Base-by-base conservation (phyloP, 2,797 vertebrate species). In the Dendrocincla tyrannina region DNA sequence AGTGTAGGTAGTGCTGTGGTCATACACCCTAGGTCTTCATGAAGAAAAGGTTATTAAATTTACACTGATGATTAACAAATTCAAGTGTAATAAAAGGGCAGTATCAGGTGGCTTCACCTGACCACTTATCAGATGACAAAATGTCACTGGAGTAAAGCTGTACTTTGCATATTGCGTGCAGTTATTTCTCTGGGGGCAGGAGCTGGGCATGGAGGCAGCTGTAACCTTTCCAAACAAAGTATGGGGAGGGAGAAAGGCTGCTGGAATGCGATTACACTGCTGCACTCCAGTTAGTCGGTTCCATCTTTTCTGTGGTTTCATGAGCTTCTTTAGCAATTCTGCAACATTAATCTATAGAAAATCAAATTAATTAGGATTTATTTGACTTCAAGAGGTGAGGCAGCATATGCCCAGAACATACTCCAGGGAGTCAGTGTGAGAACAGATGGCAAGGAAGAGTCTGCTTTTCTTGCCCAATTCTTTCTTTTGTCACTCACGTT, bases 401-500 rank as follows among this genome's bases (percentile, higher is more conserved):
- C 80, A 83, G 62, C 46, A 62, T 89, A 72, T 75, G 46, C 30
- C 70, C 64, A 64, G 80, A 62, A n/a, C 6, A 9, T 60, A 37
- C 9, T 59, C 24, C 14, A 8, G 74, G 75, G 19, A 77, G 49
- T 42, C 55, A 67, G 24, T 10, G n/a, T 81, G 50, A 58, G 55
- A 93, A 84, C 83, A 96, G 83, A 91, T 78, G 76, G 72, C 49
- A 41, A 82, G 47, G 79, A 93, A 69, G 12, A 81, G 24, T 27
- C 64, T 91, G 41, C 62, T 93, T 88, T 75, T 37, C 46, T 68
- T 90, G 35, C 35, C 67, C 75, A 49, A 8, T 92, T 41, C 58
- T 90, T 85, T 87, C 59, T 86, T n/a, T 46, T 81, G 39, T 91
- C 74, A 73, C 64, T 92, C 77, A 79, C 62, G 25, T 91, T 89